These are phyloP conservation scores for Troides oblongomaculatus DNA, from an alignment of 2,888 invertebrate species.

Conservation along the genomic window DNA sequence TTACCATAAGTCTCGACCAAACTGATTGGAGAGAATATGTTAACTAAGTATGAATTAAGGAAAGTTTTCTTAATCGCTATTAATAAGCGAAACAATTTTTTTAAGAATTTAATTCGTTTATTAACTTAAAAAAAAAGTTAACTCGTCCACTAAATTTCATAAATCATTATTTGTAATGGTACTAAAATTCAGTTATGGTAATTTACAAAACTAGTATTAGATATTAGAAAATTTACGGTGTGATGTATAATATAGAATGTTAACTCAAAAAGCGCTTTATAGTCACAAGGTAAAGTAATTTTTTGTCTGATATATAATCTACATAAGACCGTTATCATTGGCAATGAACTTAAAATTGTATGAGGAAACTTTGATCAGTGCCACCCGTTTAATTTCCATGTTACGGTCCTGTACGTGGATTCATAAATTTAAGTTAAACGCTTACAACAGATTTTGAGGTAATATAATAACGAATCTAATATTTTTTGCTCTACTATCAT, in stretches of 20 bases:
- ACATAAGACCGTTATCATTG: neutral
- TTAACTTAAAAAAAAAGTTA: neutral
- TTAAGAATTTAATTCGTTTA: too few species aligned
- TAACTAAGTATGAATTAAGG: too few species aligned
- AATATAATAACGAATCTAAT: neutral
- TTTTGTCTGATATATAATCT: neutral
- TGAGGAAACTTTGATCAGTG: constrained; percentile 24
- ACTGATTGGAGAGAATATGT: too few species aligned
- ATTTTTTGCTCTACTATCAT: neutral
- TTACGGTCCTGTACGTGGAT: constrained; percentile 16
- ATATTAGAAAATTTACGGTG: neutral
- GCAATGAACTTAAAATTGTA: constrained; percentile 24
- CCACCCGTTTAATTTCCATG: constrained; percentile 19
- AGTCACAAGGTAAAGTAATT: neutral
- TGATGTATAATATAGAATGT: neutral
- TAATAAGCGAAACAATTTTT: too few species aligned
- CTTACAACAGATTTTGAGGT: constrained; percentile 13
- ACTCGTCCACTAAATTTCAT: neutral
- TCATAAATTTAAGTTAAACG: constrained; percentile 24
- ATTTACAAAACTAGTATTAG: neutral
- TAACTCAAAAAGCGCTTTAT: neutral
- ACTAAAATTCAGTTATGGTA: neutral
- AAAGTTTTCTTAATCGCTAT: too few species aligned
- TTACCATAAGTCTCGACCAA: too few species aligned
- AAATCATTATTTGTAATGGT: neutral